These are phyloP conservation scores for Atta texana DNA, from an alignment of 1,140 invertebrate genomes.

Conservation along the genomic window DNA sequence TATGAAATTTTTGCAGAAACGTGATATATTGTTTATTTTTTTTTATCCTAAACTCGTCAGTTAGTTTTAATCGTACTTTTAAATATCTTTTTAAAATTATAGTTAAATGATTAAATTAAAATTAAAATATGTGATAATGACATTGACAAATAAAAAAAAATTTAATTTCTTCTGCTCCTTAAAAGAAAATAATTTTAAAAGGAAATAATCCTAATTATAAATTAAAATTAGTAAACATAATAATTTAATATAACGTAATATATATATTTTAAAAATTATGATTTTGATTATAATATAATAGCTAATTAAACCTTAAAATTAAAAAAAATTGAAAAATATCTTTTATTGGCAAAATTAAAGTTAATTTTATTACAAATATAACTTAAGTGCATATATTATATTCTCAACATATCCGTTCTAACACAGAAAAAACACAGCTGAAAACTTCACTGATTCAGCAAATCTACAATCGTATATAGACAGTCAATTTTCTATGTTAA, in stretches of 20 bases:
- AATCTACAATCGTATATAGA: too few species aligned
- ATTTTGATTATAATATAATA: background rate
- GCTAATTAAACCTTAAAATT: conserved; percentile 2
- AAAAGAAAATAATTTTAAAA: background rate
- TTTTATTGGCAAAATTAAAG: background rate
- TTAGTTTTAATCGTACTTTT: conserved; percentile 9
- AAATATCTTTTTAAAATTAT: background rate
- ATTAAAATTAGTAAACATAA: background rate
- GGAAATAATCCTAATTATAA: background rate
- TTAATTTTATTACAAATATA: background rate
- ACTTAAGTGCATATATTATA: background rate
- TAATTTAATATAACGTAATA: background rate
- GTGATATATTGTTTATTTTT: background rate
- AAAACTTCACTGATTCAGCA: too few species aligned
- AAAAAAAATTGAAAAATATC: background rate
- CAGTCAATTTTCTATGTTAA: too few species aligned
- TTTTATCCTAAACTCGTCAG: background rate
- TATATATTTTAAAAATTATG: background rate
- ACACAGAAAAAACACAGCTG: too few species aligned
- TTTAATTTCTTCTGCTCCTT: background rate
- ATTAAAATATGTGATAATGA: background rate
- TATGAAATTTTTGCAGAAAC: background rate
- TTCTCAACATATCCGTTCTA: background rate
- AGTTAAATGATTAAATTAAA: background rate
- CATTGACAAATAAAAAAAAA: background rate